phyloP scores from a whole-genome alignment of 2,888 invertebrate genomes.

The Malachius bipustulatus region DNA sequence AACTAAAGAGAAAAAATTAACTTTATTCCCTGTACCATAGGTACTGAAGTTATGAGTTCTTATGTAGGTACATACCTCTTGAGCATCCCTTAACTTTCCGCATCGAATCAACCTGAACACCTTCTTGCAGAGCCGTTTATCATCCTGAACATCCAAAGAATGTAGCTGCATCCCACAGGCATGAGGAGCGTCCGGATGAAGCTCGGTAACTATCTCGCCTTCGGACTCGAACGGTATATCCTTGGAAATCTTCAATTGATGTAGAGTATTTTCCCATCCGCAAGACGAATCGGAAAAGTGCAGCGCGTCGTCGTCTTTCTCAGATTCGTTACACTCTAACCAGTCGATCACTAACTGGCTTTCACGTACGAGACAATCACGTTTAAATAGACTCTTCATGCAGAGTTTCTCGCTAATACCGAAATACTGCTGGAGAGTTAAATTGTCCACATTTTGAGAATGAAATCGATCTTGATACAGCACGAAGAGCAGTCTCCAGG shows the following conservation, averaged over 20 bases:
- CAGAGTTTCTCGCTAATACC: conserved; percentile 48
- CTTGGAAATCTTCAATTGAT: conserved; percentile 49
- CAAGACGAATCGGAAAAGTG: conserved; percentile 73
- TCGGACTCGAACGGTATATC: conserved; percentile 47
- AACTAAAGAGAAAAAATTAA: conserved; percentile 32
- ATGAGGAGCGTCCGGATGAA: conserved; percentile 85
- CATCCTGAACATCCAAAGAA: conserved; percentile 79
- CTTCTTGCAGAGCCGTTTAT: conserved; percentile 45
- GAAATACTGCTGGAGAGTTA: conserved; percentile 26
- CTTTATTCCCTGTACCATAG: too few species aligned
- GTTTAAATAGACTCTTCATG: conserved; percentile 45
- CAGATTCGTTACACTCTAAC: conserved; percentile 72
- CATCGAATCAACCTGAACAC: conserved; percentile 70
- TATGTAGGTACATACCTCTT: conserved; percentile 38
- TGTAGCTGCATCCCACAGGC: conserved; percentile 69
- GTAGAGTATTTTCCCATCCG: conserved; percentile 87
- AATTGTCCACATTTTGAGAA: conserved; percentile 27
- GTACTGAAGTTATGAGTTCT: too few species aligned
- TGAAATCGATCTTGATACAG: conserved; percentile 69
- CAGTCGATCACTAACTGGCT: conserved; percentile 84
- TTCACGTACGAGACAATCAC: conserved; percentile 46
- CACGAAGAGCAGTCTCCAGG: conserved; percentile 75
- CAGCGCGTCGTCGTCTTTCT: conserved; percentile 41
- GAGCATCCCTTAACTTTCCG: conserved; percentile 75
- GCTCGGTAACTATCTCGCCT: conserved; percentile 48